These are phyloP conservation scores for Sialia sialis DNA, from an alignment of 2,113 vertebrate species.

Conservation along the genomic window DNA sequence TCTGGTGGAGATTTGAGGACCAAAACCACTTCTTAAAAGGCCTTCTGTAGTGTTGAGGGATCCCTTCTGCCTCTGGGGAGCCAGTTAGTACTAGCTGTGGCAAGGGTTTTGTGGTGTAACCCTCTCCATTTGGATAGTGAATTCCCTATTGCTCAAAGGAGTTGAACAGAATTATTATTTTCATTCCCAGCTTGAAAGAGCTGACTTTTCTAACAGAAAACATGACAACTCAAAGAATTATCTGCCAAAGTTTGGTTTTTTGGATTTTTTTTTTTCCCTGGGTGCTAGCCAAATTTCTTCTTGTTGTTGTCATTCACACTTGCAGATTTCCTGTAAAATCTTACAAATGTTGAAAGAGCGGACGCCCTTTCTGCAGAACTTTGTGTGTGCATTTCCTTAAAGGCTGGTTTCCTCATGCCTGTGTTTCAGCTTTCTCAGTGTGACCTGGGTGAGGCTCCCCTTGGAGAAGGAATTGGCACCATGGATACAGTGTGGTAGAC, in stretches of 20 bases:
- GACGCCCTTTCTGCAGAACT: conserved; percentile 14
- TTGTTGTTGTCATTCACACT: conserved; percentile 28
- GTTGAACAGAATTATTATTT: background rate
- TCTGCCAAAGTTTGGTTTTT: background rate
- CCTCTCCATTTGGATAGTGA: background rate
- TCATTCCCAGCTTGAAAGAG: background rate
- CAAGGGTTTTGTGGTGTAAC: background rate
- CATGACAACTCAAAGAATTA: conserved; percentile 40
- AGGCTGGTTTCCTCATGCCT: background rate
- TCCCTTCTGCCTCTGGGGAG: background rate
- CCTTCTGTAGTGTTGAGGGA: background rate
- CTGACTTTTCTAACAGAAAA: conserved; percentile 26
- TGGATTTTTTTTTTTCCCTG: rapidly evolving
- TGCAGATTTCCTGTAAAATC: conserved; percentile 7
- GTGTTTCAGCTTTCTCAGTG: background rate
- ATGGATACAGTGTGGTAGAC: conserved; percentile 3
- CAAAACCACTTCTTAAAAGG: background rate
- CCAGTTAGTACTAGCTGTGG: background rate
- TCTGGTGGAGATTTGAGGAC: background rate
- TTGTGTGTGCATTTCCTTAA: background rate
- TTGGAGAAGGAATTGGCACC: background rate
- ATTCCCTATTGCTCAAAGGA: background rate
- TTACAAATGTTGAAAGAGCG: background rate
- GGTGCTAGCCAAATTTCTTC: background rate
- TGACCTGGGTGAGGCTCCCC: background rate